Evolutionary conservation across 1,140 invertebrate genomes (phyloP).

Genomic region (Scylla paramamosain): DNA sequence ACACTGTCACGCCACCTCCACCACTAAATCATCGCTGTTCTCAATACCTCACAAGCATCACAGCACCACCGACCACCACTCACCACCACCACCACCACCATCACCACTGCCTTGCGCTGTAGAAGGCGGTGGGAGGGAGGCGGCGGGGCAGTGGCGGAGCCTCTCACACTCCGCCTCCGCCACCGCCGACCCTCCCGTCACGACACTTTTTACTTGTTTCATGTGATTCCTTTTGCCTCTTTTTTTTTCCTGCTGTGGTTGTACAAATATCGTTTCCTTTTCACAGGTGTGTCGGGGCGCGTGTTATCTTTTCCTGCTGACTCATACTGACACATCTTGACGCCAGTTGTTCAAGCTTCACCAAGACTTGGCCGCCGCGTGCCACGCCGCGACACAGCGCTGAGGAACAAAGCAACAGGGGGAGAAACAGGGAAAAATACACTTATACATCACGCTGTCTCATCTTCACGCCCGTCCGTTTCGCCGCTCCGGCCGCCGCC

Average conservation of each 20-base stretch:
- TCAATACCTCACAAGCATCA: not conserved
- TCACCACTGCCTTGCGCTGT: slow-evolving; percentile 8
- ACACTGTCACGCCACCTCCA: not conserved
- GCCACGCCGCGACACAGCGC: not conserved
- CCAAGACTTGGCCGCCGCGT: too few species aligned
- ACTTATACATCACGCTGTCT: not conserved
- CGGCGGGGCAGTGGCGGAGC: not conserved
- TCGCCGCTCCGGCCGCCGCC: not conserved
- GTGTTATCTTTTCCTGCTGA: not conserved
- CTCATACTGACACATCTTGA: not conserved
- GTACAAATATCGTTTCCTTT: slow-evolving; percentile 9
- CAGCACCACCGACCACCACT: not conserved
- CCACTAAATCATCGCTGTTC: not conserved
- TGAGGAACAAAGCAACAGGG: not conserved
- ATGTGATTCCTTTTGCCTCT: not conserved
- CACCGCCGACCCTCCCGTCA: not conserved
- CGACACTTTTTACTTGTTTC: not conserved
- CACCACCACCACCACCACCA: not conserved
- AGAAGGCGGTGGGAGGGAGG: not conserved
- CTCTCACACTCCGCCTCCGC: not conserved
- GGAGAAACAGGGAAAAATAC: not conserved
- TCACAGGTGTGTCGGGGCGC: not conserved
- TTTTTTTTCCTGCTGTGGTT: not conserved
- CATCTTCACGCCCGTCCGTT: not conserved
- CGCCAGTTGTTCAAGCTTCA: not conserved